Conservation (phyloP, 2,113 vertebrate species). For the Colossoma macropomum region DNA sequence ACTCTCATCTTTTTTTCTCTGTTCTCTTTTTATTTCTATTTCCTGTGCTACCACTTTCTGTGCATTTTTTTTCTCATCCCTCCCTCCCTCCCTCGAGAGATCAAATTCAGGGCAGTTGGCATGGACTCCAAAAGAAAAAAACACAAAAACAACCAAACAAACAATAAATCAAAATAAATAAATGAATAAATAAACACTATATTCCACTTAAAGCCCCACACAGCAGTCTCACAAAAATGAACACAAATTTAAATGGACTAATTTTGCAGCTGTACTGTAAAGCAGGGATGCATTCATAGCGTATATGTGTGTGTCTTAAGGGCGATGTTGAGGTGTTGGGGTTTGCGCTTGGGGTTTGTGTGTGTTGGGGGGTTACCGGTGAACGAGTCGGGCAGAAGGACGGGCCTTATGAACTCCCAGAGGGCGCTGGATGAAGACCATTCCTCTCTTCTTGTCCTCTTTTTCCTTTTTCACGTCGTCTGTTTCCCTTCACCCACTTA, state of each 20-base stretch:
- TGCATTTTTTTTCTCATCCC: constrained; percentile 55
- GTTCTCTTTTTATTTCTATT: constrained; percentile 6
- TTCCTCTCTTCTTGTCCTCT: constrained; percentile 61
- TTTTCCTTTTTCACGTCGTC: constrained; percentile 65
- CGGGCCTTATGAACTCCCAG: constrained; percentile 62
- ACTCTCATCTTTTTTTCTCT: constrained; percentile 21
- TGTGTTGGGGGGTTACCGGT: constrained; percentile 61
- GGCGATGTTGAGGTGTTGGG: constrained; percentile 14
- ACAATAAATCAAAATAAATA: neutral
- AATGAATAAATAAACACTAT: constrained; percentile 54
- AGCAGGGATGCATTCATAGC: constrained; percentile 6
- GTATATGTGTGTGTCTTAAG: constrained; percentile 32
- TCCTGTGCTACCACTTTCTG: constrained; percentile 24
- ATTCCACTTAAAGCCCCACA: constrained; percentile 71
- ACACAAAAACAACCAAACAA: neutral
- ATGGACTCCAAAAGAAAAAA: constrained; percentile 78
- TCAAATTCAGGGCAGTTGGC: constrained; percentile 82
- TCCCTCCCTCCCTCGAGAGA: constrained; percentile 61
- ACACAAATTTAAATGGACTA: constrained; percentile 63
- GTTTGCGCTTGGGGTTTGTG: constrained; percentile 46
- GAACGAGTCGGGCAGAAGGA: constrained; percentile 72
- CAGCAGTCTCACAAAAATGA: constrained; percentile 69
- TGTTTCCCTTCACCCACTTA: constrained; percentile 59
- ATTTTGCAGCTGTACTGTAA: constrained; percentile 38
- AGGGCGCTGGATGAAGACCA: constrained; percentile 71